These are phyloP conservation scores for Artemia sinica DNA, from an alignment of 2,888 invertebrate genomes.

Conservation along the genomic window DNA sequence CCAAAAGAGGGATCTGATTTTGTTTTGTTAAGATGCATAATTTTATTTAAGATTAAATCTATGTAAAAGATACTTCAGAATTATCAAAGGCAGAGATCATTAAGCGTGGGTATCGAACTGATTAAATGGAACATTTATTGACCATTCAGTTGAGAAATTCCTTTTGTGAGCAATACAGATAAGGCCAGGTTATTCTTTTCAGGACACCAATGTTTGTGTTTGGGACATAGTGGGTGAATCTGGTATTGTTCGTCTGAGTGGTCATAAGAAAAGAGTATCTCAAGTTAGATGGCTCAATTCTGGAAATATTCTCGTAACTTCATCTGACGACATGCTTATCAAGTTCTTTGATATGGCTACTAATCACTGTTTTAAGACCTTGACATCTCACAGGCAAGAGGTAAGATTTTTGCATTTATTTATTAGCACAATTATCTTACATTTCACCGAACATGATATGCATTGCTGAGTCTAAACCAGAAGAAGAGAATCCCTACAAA, in stretches of 20 bases:
- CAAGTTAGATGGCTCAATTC: conserved; percentile 53
- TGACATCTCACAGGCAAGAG: conserved; percentile 72
- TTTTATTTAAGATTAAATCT: too few species aligned
- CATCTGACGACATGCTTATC: conserved; percentile 81
- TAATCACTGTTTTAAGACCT: conserved; percentile 84
- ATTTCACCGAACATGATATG: too few species aligned
- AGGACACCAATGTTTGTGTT: conserved; percentile 79
- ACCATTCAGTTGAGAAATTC: not conserved
- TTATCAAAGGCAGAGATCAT: too few species aligned
- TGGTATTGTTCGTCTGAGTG: conserved; percentile 70
- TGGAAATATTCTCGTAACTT: conserved; percentile 51
- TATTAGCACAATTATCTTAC: too few species aligned
- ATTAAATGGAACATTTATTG: too few species aligned
- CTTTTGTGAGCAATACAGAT: not conserved
- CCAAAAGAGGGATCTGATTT: too few species aligned
- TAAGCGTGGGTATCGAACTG: too few species aligned
- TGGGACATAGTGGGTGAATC: conserved; percentile 86
- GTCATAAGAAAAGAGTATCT: conserved; percentile 79
- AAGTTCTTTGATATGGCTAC: conserved; percentile 95
- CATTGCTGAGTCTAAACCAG: too few species aligned
- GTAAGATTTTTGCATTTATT: conserved; percentile 32
- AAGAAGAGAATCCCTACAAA: too few species aligned
- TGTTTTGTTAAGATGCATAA: too few species aligned
- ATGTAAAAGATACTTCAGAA: too few species aligned
- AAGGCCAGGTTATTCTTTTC: not conserved